Base-by-base conservation (phyloP, 2,113 vertebrate species). In the Malurus cyaneus region DNA sequence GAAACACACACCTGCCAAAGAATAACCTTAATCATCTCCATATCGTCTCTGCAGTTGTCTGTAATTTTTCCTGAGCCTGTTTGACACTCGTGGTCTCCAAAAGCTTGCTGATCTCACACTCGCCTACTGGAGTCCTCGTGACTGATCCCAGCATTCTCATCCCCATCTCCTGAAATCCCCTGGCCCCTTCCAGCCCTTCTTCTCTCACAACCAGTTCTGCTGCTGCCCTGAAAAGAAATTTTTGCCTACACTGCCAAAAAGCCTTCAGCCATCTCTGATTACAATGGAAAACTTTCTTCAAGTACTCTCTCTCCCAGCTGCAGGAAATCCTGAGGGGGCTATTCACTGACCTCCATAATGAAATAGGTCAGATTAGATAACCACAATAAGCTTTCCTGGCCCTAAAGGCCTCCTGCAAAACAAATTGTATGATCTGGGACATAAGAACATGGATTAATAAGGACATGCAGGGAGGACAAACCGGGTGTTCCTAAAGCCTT, bases 311-410 rank as follows among this genome's bases (percentile, higher is more conserved):
- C 91, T 86, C 72, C 91, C 88, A 96, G 92, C 72, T 95, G 92
- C 80, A 93, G 95, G 83, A 93, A 96, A 92, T 93, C 82, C 87
- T 87, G 69, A 25, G 81, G 78, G 89, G 44, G 17, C 56, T 94
- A 86, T 92, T 96, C 82, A 78, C 46, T 81, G 88, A 93, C 89
- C 88, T 96, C 67, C 6, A 0, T 96, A 96, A 96, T 93, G 88
- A 93, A 96, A 70, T n/a, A 86, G 88, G 82, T 93, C 90, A 96
- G 89, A 88, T 96, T 90, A 96, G 94, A 96, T 89, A 95, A 96
- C 92, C 92, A 80, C 92, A 96, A 77, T 71, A 88, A 95, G 62
- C 59, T 72, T 88, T 92, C 56, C 85, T 79, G 49, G 88, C 82
- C 82, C 77, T 90, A 67, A 93, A 95, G 69, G 89, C 49, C 86